A percentile compares a stretch with the other conserved stretches of the same genome.
Evolutionary conservation across 2,113 vertebrate genomes (phyloP).

Genomic region (Cathartes aura): DNA sequence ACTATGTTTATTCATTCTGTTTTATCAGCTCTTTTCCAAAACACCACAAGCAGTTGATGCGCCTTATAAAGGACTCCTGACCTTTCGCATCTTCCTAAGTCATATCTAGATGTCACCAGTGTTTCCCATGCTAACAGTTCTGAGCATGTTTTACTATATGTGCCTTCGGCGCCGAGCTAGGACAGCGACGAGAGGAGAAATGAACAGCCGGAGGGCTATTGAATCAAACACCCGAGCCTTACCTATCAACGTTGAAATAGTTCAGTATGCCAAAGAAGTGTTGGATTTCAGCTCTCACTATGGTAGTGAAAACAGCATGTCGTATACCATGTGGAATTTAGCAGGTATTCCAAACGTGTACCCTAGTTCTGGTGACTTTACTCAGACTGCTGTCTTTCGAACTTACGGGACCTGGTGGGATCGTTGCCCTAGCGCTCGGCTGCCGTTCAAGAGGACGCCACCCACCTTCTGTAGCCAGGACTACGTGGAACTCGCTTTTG

Average conservation of each 20-base stretch:
- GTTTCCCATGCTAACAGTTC: slow-evolving; percentile 97
- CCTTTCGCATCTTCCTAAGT: slow-evolving; percentile 61
- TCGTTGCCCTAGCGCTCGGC: slow-evolving; percentile 84
- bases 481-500: slow-evolving; percentile 94
- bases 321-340: slow-evolving; percentile 99
- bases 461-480: slow-evolving; percentile 91
- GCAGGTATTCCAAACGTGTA: slow-evolving; percentile 94
- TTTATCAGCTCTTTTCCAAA: slow-evolving; percentile 68
- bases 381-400: slow-evolving; percentile 95
- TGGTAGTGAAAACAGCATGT: slow-evolving; percentile 98
- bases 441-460: slow-evolving; percentile 86
- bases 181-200: slow-evolving; percentile 91
- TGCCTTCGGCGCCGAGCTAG: slow-evolving; percentile 98
- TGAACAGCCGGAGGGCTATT: slow-evolving; percentile 90
- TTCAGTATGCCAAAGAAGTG: slow-evolving; percentile 97
- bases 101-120: slow-evolving; percentile 77
- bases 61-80: slow-evolving; percentile 66
- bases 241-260: slow-evolving; percentile 89
- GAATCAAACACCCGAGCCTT: slow-evolving; percentile 87
- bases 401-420: slow-evolving; percentile 97
- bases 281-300: slow-evolving; percentile 99
- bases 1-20: slow-evolving; percentile 57
- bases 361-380: slow-evolving; percentile 97
- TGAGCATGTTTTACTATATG: slow-evolving; percentile 99
- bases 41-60: slow-evolving; percentile 70